phyloP scores from a whole-genome alignment of 1,140 invertebrate genomes.

The Cyclargus thomasi region DNA sequence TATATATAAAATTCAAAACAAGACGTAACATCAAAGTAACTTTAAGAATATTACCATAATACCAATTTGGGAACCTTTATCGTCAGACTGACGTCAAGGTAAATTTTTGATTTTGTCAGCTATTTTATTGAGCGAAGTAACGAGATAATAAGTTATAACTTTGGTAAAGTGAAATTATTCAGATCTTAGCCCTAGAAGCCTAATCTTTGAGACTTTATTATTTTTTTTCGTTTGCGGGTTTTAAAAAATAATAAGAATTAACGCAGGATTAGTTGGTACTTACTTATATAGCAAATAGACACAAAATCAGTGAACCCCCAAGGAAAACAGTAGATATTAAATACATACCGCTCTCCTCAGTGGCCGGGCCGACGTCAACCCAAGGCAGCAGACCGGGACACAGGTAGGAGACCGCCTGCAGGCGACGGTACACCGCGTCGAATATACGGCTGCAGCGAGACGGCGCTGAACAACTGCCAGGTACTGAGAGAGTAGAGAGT shows the following conservation, averaged over 20 bases:
- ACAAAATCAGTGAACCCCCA: too few species aligned
- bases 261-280: too few species aligned
- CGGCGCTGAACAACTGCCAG: constrained; percentile 68
- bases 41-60: neutral
- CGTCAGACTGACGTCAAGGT: neutral
- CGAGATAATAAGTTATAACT: too few species aligned
- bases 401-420: constrained; percentile 84
- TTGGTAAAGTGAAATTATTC: too few species aligned
- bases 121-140: neutral
- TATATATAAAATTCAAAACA: neutral
- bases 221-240: too few species aligned
- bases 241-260: too few species aligned
- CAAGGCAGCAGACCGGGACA: constrained; percentile 91
- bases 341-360: constrained; percentile 80
- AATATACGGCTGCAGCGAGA: constrained; percentile 74
- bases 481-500: constrained; percentile 38
- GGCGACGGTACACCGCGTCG: constrained; percentile 76
- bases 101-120: neutral
- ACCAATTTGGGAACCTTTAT: neutral
- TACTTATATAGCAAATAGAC: too few species aligned
- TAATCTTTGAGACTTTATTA: too few species aligned
- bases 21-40: neutral
- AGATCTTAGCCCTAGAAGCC: too few species aligned
- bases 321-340: too few species aligned
- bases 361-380: constrained; percentile 90